Percentiles rank a stretch among this genome's conserved stretches.
These are phyloP conservation scores for Macrotus californicus DNA, from an alignment of 2,113 vertebrate genomes.

Conservation along the genomic window DNA sequence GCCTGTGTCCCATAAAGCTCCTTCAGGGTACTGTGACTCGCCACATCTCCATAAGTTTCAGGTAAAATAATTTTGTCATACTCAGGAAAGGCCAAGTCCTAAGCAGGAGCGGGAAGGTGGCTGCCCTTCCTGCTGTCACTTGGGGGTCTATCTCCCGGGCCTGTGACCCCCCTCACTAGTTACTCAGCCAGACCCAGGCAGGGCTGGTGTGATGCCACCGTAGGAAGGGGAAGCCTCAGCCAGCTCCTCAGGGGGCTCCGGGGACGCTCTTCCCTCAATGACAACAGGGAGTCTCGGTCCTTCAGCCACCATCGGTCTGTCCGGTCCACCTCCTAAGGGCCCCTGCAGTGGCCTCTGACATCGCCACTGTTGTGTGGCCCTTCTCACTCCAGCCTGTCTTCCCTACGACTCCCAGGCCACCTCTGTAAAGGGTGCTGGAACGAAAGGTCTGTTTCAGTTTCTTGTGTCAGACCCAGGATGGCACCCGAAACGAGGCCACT, in stretches of 20 bases:
- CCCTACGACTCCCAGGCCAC: neutral
- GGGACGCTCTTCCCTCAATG: neutral
- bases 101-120: neutral
- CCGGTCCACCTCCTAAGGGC: too few relatives aligned
- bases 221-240: neutral
- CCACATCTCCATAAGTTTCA: neutral
- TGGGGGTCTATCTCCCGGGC: neutral
- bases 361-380: neutral
- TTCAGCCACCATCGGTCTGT: neutral
- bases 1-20: fast-evolving
- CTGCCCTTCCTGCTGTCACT: neutral
- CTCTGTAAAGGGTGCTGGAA: neutral
- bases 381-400: too few relatives aligned
- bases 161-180: neutral
- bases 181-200: neutral
- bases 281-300: neutral
- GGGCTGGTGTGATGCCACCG: too few relatives aligned
- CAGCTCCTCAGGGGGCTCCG: neutral
- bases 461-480: fast-evolving
- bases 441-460: too few relatives aligned
- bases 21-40: neutral
- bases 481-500: neutral
- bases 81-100: neutral
- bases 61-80: neutral
- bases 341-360: neutral